These are phyloP conservation scores for Mamestra brassicae DNA, from an alignment of 2,888 invertebrate genomes.

Conservation along the genomic window DNA sequence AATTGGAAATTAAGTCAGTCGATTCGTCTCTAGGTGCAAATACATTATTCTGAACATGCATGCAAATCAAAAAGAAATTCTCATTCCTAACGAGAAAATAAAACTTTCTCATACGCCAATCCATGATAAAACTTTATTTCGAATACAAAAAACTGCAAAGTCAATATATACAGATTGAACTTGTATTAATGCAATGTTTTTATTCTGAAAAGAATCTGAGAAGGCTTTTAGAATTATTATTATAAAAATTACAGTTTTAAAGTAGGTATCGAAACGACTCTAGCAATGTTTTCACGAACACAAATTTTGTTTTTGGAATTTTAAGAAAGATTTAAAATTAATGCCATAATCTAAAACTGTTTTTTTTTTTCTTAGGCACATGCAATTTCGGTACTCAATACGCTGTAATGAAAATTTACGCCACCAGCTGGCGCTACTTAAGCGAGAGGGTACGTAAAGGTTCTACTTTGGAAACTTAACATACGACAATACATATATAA, in stretches of 20 bases:
- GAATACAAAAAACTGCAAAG: slow-evolving; percentile 20
- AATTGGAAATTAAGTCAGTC: neutral
- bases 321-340: no score
- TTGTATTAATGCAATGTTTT: slow-evolving; percentile 7
- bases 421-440: no score
- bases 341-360: no score
- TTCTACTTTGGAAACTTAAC: no score
- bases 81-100: slow-evolving; percentile 28
- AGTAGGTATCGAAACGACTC: neutral
- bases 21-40: slow-evolving; percentile 7
- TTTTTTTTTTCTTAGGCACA: no score
- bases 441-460: no score
- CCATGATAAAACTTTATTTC: slow-evolving; percentile 15
- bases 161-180: slow-evolving; percentile 18
- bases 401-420: no score
- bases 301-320: neutral
- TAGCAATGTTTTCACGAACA: neutral
- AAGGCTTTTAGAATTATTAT: slow-evolving; percentile 4
- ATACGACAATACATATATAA: no score
- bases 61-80: slow-evolving; percentile 36
- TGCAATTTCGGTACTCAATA: no score
- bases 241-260: neutral
- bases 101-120: slow-evolving; percentile 34
- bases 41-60: slow-evolving; percentile 31
- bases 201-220: neutral